Evolutionary conservation across 2,888 invertebrate genomes (phyloP), one percentile per base, ranked within the genome.

Genomic region (Noctua janthe): DNA sequence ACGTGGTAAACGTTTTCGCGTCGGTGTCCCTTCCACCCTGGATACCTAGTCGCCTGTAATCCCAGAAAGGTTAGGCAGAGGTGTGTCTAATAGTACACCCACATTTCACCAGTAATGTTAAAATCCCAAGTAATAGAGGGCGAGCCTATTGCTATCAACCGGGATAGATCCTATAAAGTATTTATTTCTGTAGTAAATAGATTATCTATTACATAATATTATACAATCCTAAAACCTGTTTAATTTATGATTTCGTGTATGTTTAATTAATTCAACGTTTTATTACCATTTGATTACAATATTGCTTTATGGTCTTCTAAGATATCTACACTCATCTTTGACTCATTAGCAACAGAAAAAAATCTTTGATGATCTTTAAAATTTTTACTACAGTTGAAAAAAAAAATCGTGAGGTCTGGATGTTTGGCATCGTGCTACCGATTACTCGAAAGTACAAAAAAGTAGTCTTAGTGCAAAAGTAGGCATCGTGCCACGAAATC

Each of bases 211-310:
- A 10, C 2, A 71, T 1, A 54, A 29, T 78, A 17, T 17, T 17
- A 43, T 20, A 10, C 23, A 15, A 74, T 51, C 3, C 1, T 11
- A 20, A 67, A 43, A 35, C 43, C 4, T 2, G 39, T 51, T 51
- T 35, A n/a, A n/a, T 23, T 7, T 49, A 49, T 8, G 23, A 77
- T 43, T 43, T 83, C 71, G 43, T 77, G 71, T 35, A 6, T 43
- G 20, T 69, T 66, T 35, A 49, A 47, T 51, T 54, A 72, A 83
- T 82, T 67, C 29, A 54, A 78, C 54, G 15, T 29, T 78, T 82
- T 83, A 82, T 59, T 8, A 54, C 51, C 83, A 71, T 82, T 71
- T 82, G 15, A 83, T 67, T 47, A 11, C 10, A 67, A 71, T 82
- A 82, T 82, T 35, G 20, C 64, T 82, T 81, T 64, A 81, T 49